phyloP scores from a whole-genome alignment of 2,113 vertebrate genomes.

The Epinephelus lanceolatus region DNA sequence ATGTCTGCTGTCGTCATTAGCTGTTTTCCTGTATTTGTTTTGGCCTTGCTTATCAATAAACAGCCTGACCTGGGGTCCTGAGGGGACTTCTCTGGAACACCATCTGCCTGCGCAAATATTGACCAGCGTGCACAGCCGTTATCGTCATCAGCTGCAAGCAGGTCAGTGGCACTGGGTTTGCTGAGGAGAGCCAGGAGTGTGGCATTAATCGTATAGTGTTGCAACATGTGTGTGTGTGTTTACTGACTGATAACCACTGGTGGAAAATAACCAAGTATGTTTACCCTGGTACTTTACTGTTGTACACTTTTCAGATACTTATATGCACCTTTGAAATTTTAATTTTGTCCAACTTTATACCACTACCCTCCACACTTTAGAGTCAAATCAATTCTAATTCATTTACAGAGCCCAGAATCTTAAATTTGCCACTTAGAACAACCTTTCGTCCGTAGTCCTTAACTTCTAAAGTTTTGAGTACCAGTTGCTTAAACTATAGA shows the following conservation, averaged over 20 bases:
- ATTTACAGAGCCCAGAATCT: too few relatives aligned
- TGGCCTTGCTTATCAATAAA: constrained; percentile 55
- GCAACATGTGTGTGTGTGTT: constrained; percentile 14
- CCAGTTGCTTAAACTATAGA: too few relatives aligned
- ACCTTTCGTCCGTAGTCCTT: too few relatives aligned
- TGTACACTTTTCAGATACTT: background rate
- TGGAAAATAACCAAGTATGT: background rate
- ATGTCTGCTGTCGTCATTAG: constrained; percentile 53
- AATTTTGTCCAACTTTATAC: background rate
- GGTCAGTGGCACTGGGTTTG: constrained; percentile 74
- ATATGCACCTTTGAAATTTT: background rate
- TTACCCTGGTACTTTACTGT: background rate
- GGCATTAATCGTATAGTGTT: constrained; percentile 6
- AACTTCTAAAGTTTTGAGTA: too few relatives aligned
- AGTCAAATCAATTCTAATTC: too few relatives aligned
- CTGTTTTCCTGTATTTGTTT: constrained; percentile 53
- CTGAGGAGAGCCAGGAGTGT: constrained; percentile 11
- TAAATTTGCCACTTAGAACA: too few relatives aligned
- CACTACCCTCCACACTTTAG: too few relatives aligned
- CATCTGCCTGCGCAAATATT: constrained; percentile 74
- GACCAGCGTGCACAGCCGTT: constrained; percentile 40
- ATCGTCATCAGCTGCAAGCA: constrained; percentile 52
- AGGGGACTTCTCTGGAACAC: constrained; percentile 38
- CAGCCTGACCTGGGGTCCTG: constrained; percentile 28
- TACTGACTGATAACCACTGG: constrained; percentile 29